A percentile compares a stretch with the other conserved stretches of the same genome.
Evolutionary conservation across 2,888 invertebrate species (phyloP).

Genomic region (Leucania comma): DNA sequence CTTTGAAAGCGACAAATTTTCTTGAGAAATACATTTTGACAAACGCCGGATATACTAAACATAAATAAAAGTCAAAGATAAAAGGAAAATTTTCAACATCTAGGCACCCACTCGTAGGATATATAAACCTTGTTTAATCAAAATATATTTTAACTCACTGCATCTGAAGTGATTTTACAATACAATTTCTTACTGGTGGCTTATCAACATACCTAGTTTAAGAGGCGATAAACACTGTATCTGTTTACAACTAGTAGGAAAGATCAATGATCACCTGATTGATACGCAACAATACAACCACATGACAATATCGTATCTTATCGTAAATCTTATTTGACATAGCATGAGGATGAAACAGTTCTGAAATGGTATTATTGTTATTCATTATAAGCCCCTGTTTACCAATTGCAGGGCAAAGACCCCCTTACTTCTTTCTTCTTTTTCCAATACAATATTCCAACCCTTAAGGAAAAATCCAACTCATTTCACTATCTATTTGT

Average conservation of each 20-base stretch:
- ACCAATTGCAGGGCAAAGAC: background rate
- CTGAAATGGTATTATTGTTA: constrained; percentile 15
- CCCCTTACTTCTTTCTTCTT: background rate
- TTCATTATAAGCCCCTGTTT: constrained; percentile 9
- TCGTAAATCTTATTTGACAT: constrained; percentile 67
- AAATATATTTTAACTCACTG: constrained; percentile 50
- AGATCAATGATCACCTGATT: constrained; percentile 79
- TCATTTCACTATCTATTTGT: background rate
- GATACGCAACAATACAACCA: constrained; percentile 72
- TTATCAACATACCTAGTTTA: constrained; percentile 66
- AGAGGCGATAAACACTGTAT: constrained; percentile 66
- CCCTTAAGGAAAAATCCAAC: background rate
- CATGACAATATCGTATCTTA: constrained; percentile 77
- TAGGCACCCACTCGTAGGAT: constrained; percentile 10
- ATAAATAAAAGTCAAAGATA: constrained; percentile 13
- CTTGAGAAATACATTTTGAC: constrained; percentile 14
- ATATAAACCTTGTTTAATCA: constrained; percentile 28
- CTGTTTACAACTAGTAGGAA: constrained; percentile 67
- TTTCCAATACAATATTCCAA: background rate
- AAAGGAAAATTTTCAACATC: constrained; percentile 40
- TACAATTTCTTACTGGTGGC: constrained; percentile 53
- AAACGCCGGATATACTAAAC: background rate
- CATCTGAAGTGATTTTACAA: constrained; percentile 70
- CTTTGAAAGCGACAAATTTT: background rate
- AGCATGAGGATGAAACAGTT: constrained; percentile 59